A percentile compares a stretch with the other conserved stretches of the same genome.
Evolutionary conservation across 1,140 invertebrate genomes (phyloP).

Genomic region (Drosophila punjabiensis): DNA sequence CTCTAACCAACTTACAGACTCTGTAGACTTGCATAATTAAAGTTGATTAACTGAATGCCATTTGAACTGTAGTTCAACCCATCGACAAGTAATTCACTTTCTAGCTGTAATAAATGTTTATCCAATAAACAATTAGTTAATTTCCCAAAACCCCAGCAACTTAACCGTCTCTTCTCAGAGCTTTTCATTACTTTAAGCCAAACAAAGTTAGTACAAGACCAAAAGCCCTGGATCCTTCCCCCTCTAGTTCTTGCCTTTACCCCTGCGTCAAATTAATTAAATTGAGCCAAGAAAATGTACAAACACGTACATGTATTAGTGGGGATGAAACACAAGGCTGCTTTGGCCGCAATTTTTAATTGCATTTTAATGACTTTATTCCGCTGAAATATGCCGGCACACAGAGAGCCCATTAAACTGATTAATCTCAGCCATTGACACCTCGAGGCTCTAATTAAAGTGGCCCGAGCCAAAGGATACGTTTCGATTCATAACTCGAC

Average conservation of each 20-base stretch:
- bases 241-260: constrained; percentile 6
- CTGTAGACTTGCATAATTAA: background rate
- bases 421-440: constrained; percentile 77
- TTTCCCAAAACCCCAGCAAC: background rate
- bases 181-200: constrained; percentile 47
- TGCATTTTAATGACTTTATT: constrained; percentile 82
- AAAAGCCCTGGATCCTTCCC: background rate
- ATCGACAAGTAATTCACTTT: constrained; percentile 15
- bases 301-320: constrained; percentile 38
- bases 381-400: constrained; percentile 49
- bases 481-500: constrained; percentile 42
- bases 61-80: background rate
- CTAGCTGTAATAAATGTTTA: constrained; percentile 25
- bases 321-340: constrained; percentile 17
- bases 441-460: constrained; percentile 61
- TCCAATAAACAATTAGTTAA: constrained; percentile 47
- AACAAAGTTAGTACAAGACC: constrained; percentile 37
- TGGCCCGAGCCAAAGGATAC: constrained; percentile 36
- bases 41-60: constrained; percentile 12
- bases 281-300: constrained; percentile 64
- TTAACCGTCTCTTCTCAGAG: background rate
- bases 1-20: background rate
- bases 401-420: constrained; percentile 75
- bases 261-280: constrained; percentile 64
- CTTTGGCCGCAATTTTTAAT: constrained; percentile 69